phyloP scores from a whole-genome alignment of 2,888 invertebrate genomes.

The Cheiracanthium punctorium region DNA sequence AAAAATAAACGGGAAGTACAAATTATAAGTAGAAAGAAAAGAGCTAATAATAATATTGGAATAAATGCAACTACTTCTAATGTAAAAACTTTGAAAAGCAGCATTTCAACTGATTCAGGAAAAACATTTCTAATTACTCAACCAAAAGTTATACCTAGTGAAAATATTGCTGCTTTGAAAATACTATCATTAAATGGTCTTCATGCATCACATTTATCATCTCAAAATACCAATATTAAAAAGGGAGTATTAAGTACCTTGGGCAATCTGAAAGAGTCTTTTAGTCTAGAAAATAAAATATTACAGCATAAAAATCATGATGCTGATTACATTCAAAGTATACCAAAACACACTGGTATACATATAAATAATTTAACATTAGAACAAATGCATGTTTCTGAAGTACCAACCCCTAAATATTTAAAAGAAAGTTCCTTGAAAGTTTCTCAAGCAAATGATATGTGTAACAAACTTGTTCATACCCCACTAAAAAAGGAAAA shows the following conservation, averaged over 20 bases:
- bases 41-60: not conserved
- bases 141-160: not conserved
- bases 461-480: not conserved
- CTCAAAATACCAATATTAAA: not conserved
- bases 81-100: not conserved
- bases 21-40: not conserved
- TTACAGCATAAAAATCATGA: not conserved
- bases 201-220: not conserved
- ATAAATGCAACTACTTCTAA: not conserved
- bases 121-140: not conserved
- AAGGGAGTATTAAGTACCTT: not conserved
- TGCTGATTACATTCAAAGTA: not conserved
- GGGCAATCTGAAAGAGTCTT: not conserved
- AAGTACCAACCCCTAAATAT: not conserved
- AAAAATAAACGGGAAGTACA: not conserved
- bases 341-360: not conserved
- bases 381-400: not conserved
- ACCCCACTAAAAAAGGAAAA: not conserved
- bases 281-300: not conserved
- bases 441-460: not conserved
- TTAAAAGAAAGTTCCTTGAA: not conserved
- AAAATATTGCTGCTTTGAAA: not conserved
- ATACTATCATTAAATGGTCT: not conserved
- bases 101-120: not conserved
- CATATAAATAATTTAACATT: not conserved